Percentiles rank a stretch among this genome's conserved stretches.
These are phyloP conservation scores for Chanos chanos DNA, from an alignment of 2,797 vertebrate species.

Conservation along the genomic window DNA sequence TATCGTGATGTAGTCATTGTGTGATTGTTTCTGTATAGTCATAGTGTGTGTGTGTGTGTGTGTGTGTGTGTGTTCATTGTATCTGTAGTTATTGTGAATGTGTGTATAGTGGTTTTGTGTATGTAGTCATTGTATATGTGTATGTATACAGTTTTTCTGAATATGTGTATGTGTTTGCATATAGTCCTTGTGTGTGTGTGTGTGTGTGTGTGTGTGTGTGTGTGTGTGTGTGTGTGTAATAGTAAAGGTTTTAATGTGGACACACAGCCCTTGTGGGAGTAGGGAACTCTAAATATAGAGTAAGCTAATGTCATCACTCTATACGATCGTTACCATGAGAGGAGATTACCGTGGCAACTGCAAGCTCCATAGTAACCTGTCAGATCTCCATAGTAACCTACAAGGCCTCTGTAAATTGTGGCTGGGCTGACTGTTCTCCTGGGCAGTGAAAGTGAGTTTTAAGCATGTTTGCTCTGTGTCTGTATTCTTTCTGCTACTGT, in stretches of 20 bases:
- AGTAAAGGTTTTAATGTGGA: not conserved
- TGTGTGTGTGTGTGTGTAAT: not conserved
- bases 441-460: no score
- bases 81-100: not conserved
- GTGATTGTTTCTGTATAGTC: not conserved
- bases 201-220: not conserved
- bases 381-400: slow-evolving; percentile 12
- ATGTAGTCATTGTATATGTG: not conserved
- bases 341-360: slow-evolving; percentile 29
- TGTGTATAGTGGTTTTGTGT: not conserved
- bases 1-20: no score
- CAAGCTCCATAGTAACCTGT: slow-evolving; percentile 28
- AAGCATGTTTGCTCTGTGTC: no score
- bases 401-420: not conserved
- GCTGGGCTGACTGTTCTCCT: no score
- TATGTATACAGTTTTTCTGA: not conserved
- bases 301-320: slow-evolving; percentile 21
- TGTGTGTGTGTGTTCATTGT: not conserved
- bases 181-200: no score
- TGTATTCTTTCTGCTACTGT: not conserved
- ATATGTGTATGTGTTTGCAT: not conserved
- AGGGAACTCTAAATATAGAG: slow-evolving; percentile 40
- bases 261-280: no score
- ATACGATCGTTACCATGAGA: slow-evolving; percentile 11
- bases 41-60: not conserved